Evolutionary conservation across 2,797 vertebrate species (phyloP), one percentile per base, ranked within the genome.

Genomic region (Epinephelus malabaricus): DNA sequence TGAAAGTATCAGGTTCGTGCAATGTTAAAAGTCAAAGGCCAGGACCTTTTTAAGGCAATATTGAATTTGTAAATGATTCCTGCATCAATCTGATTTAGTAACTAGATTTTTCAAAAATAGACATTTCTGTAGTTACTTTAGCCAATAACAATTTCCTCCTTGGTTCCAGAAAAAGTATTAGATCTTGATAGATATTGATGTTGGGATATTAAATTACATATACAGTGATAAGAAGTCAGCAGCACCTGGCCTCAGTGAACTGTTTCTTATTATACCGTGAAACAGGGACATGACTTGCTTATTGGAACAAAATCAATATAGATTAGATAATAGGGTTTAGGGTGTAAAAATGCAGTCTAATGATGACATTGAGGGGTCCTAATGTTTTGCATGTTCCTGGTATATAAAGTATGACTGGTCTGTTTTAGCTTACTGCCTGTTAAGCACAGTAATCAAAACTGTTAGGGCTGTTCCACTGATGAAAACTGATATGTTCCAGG

Each of bases 391-490:
- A 50, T 56, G 30, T 47, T 17, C 9, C 13, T 12, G 2, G 47
- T 23, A 9, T 34, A 34, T 11, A 62, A 7, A 18, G 10, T 9
- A 2, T 56, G 18, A 23, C 56, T 14, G 14, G 47, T 65, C 18
- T 43, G 27, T 47, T 77, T 59, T 65, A 58, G 2, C 21, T 45
- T 58, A 17, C 27, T 50, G 51, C 45, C 53, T 45, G 47, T 81
- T 70, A 47, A 77, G 14, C 27, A 55, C 38, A 49, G 72, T 70
- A 74, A 78, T 78, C 23, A 25, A 43, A 68, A 55, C 19, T 59
- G 40, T 74, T 62, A 21, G 55, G 43, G 46, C 47, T 38, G 58
- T 72, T 70, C 67, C 53, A 27, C 58, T 59, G 21, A 81, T 83
- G 60, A 66, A 69, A 69, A 64, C 9, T 30, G 59, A 80, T 47